Percentiles rank a stretch among this genome's conserved stretches.
These are phyloP conservation scores for Gallinago media DNA, from an alignment of 2,113 vertebrate genomes.

Conservation along the genomic window DNA sequence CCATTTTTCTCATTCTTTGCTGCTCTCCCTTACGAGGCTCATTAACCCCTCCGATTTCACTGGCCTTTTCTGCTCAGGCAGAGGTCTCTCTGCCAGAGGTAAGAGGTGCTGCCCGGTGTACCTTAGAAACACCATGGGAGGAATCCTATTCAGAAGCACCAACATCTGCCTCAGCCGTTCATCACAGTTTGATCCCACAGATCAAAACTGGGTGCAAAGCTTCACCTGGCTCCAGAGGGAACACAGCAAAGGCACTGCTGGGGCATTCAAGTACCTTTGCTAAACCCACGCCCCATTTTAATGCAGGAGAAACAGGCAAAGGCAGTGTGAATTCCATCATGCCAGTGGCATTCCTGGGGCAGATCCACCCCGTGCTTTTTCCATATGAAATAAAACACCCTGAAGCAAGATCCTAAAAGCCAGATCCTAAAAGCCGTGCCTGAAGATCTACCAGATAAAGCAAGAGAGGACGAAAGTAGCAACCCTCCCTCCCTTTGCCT, in stretches of 20 bases:
- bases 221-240: neutral
- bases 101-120: neutral
- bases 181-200: neutral
- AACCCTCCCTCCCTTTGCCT: neutral
- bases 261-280: neutral
- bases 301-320: neutral
- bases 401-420: neutral
- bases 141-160: neutral
- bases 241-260: neutral
- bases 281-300: neutral
- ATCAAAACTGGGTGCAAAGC: neutral
- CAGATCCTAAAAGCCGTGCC: neutral
- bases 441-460: conserved; percentile 32
- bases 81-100: neutral
- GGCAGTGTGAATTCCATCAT: neutral
- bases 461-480: conserved; percentile 44
- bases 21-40: neutral
- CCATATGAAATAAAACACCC: neutral
- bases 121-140: neutral
- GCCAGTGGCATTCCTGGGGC: neutral
- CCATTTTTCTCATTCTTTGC: conserved; percentile 9
- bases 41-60: neutral
- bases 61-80: neutral
- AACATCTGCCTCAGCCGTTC: neutral
- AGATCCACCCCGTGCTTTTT: neutral